phyloP scores from a whole-genome alignment of 2,113 vertebrate genomes.

The Peromyscus polionotus region DNA sequence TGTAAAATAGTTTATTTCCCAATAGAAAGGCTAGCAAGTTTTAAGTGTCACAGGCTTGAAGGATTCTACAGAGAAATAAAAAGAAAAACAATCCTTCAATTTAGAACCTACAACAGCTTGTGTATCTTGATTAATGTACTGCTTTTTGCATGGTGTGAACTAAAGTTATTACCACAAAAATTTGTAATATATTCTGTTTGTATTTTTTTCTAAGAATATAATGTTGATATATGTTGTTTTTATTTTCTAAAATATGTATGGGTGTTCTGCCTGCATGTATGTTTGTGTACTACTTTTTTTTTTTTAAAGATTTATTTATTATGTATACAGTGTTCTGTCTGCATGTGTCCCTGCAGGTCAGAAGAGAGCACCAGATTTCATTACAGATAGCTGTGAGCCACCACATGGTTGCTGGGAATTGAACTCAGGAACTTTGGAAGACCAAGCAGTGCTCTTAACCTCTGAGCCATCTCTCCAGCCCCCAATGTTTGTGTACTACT shows the following conservation, averaged over 20 bases:
- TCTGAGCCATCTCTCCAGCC: too few species aligned
- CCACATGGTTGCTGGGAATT: too few species aligned
- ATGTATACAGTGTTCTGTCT: too few species aligned
- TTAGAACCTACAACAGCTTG: conserved; percentile 88
- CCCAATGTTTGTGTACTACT: too few species aligned
- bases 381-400: too few species aligned
- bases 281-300: too few species aligned
- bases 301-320: too few species aligned
- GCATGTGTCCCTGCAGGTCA: too few species aligned
- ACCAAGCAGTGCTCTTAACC: too few species aligned
- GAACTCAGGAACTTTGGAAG: too few species aligned
- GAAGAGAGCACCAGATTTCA: too few species aligned
- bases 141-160: neutral
- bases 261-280: neutral
- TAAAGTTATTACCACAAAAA: neutral
- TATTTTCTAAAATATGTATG: neutral
- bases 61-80: conserved; percentile 85
- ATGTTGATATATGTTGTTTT: neutral
- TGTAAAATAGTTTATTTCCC: conserved; percentile 86
- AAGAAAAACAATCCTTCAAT: conserved; percentile 82
- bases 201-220: conserved; percentile 88
- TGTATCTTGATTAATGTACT: neutral
- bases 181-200: conserved; percentile 75
- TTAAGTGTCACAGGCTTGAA: conserved; percentile 92
- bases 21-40: conserved; percentile 88